Evolutionary conservation across 2,797 vertebrate species (phyloP), one percentile per base, ranked within the genome.

Genomic region (Acrocephalus scirpaceus): DNA sequence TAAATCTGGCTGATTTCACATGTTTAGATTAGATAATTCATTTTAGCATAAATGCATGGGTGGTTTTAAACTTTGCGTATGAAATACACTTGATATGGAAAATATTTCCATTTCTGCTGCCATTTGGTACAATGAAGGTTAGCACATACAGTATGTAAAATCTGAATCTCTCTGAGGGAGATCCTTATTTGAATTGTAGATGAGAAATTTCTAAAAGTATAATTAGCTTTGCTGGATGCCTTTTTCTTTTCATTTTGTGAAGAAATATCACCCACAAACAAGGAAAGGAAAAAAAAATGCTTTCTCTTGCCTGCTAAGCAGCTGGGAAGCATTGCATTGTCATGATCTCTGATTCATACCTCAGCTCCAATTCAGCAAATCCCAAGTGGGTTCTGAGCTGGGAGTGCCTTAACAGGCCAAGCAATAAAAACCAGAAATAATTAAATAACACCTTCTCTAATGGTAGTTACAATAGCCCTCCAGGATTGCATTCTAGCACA

Each of bases 141-240:
- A 97, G 83, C 94, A 96, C 86, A 96, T 90, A 94, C 40, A 25
- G 72, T 97, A 90, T 93, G 89, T 79, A 90, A 95, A 95, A 95
- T 95, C 69, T 97, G 94, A 96, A 93, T 94, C 89, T 54, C 94
- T 94, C 92, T 96, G 84, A 73, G 89, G 95, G 96, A 97, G 97
- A 95, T 96, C 56, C 96, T 94, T 90, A 97, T 97, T 97, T 97
- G 95, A 96, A 95, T 95, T 96, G 94, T 53, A 96, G 62, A 97
- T 92, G 50, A 87, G 81, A 91, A 96, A 93, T 95, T 97, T 96
- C 95, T 97, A 90, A 95, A 93, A 89, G 86, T 91, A 93, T 95
- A 96, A 98, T 97, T 98, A 97, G 92, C 61, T 89, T 95, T 78
- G n/a, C 74, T 82, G 85, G 82, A 67, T 96, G 84, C 65, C 57